These are phyloP conservation scores for Melieria crassipennis DNA, from an alignment of 2,888 invertebrate genomes.

Conservation along the genomic window DNA sequence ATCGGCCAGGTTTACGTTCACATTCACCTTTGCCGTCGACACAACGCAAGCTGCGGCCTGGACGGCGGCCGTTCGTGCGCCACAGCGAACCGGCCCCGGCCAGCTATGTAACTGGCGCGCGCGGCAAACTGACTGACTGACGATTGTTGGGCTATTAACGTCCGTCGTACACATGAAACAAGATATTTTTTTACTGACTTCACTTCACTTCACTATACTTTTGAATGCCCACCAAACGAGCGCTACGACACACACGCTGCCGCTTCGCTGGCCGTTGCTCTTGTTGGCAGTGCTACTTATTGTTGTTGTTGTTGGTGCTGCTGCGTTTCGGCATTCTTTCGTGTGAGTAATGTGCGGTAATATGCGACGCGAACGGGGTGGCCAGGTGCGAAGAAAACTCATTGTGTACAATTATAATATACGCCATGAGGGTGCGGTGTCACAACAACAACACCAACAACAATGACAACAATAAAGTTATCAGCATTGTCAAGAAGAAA, in stretches of 20 bases:
- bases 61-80: too few species aligned
- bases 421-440: too few species aligned
- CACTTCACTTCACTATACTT: too few species aligned
- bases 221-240: too few species aligned
- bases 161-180: constrained; percentile 38
- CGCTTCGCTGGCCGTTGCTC: background rate
- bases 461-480: too few species aligned
- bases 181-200: constrained; percentile 33
- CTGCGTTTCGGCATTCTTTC: constrained; percentile 37
- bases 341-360: constrained; percentile 61
- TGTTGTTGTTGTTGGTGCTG: too few species aligned
- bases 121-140: background rate
- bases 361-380: constrained; percentile 19
- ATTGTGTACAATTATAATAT: background rate
- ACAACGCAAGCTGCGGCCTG: background rate
- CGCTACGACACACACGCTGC: constrained; percentile 10
- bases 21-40: background rate
- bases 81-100: too few species aligned
- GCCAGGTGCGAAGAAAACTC: constrained; percentile 33
- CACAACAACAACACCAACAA: too few species aligned
- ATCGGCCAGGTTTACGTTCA: background rate
- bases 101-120: too few species aligned
- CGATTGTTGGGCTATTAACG: constrained; percentile 30
- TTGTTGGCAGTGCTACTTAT: too few species aligned
- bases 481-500: constrained; percentile 33